Evolutionary conservation across 2,888 invertebrate genomes (phyloP).

Genomic region (Papilio gigon): DNA sequence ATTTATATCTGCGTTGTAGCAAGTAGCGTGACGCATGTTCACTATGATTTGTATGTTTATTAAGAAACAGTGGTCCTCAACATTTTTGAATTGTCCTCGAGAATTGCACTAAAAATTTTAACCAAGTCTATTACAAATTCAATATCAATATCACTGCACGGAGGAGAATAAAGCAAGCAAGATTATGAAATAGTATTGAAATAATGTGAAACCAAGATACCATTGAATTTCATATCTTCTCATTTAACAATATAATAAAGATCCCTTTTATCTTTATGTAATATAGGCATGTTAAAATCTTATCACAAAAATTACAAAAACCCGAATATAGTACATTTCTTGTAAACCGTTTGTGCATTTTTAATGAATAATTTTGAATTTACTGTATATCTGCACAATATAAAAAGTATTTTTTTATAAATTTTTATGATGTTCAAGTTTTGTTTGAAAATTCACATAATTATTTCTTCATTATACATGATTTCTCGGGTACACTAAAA

Average conservation of each 20-base stretch:
- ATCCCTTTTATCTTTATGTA: background rate
- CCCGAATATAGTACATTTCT: background rate
- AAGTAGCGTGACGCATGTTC: conserved; percentile 19
- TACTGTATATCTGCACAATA: background rate
- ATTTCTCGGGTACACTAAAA: background rate
- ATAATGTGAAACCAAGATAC: too few relatives aligned
- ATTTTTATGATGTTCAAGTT: background rate
- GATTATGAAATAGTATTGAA: background rate
- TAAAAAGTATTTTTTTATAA: background rate
- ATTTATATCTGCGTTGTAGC: background rate
- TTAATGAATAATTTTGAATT: background rate
- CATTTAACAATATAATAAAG: too few relatives aligned
- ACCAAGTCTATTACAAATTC: background rate
- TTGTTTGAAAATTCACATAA: background rate
- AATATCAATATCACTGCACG: background rate
- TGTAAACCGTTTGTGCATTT: background rate
- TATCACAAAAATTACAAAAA: background rate
- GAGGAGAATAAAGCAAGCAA: background rate
- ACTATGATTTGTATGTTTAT: background rate
- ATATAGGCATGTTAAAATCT: background rate
- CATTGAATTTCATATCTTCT: too few relatives aligned
- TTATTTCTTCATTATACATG: background rate
- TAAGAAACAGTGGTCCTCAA: conserved; percentile 6
- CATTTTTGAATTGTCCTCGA: background rate
- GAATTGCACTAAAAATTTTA: background rate